Conservation (phyloP, 2,888 invertebrate species). For the Zonitis immaculata region DNA sequence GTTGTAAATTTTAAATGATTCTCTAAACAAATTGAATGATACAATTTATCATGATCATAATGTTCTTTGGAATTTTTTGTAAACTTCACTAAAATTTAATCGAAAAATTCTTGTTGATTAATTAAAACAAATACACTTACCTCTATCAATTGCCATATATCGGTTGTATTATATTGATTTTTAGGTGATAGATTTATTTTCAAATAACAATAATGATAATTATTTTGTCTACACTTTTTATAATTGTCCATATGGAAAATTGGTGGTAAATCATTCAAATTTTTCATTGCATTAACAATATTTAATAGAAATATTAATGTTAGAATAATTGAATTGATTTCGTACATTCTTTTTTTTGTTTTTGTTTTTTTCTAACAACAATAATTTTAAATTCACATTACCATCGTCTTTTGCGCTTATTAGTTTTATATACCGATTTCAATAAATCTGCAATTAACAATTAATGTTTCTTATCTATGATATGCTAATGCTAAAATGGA, state of each 20-base stretch:
- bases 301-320: not conserved
- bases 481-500: too few relatives aligned
- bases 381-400: too few relatives aligned
- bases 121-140: constrained; percentile 7
- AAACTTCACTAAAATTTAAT: constrained; percentile 18
- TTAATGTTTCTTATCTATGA: too few relatives aligned
- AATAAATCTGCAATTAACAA: too few relatives aligned
- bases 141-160: constrained; percentile 27
- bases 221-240: constrained; percentile 5
- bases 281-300: not conserved
- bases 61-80: constrained; percentile 21
- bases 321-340: too few relatives aligned
- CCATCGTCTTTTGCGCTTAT: too few relatives aligned
- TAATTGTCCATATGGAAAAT: constrained; percentile 12
- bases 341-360: too few relatives aligned
- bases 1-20: constrained; percentile 17
- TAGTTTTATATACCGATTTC: too few relatives aligned
- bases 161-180: constrained; percentile 1
- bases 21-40: constrained; percentile 27
- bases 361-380: too few relatives aligned
- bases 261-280: constrained; percentile 11
- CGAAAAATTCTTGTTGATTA: not conserved
- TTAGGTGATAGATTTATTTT: constrained; percentile 11
- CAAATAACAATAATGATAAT: constrained; percentile 6
- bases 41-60: constrained; percentile 29